Base-by-base conservation (phyloP, 2,888 invertebrate species). In the Idaea aversata region DNA sequence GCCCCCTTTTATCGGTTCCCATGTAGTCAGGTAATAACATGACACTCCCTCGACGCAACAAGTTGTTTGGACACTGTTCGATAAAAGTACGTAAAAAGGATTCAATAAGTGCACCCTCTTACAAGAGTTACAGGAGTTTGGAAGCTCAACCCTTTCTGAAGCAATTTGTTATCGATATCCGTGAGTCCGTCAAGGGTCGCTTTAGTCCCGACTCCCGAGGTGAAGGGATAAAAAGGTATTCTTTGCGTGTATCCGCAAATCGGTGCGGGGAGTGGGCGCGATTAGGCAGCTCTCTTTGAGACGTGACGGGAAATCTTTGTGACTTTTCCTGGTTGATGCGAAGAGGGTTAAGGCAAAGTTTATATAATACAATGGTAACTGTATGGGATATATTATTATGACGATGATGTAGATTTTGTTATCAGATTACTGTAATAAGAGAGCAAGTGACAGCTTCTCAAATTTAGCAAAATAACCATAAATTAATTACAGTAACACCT, bases 141-240 rank as follows among this genome's bases (percentile, higher is more conserved):
- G 47, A 13, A 10, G 47, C 47, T 47, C 47, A 47, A 87, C 87
- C 88, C 85, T 84, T 87, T 82, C 82, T 82, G 82, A 85, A 81
- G 89, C 87, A 90, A 90, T 90, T 91, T 89, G 88, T 82, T 87
- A 90, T 91, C 89, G 90, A 91, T 91, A 91, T 87, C 81, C 85
- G 83, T 81, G 85, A 86, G 85, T 81, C 80, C 83, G 88, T 85
- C 87, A 72, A 80, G 78, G 80, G 80, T 80, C 34, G 25, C 61
- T 61, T 35, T 38, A 59, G 59, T 25, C 13, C 25, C 25, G 25
- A 61, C 67, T 72, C 72, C 67, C 64, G 68, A 67, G 72, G 71
- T 71, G 69, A 72, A 85, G 85, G 90, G 89, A 89, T 90, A 88
- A 89, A 88, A 88, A 87, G 87, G 85, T 86, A 84, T 86, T 86